Evolutionary conservation across 1,140 invertebrate genomes (phyloP).

Genomic region (Dendroctonus ponderosae): DNA sequence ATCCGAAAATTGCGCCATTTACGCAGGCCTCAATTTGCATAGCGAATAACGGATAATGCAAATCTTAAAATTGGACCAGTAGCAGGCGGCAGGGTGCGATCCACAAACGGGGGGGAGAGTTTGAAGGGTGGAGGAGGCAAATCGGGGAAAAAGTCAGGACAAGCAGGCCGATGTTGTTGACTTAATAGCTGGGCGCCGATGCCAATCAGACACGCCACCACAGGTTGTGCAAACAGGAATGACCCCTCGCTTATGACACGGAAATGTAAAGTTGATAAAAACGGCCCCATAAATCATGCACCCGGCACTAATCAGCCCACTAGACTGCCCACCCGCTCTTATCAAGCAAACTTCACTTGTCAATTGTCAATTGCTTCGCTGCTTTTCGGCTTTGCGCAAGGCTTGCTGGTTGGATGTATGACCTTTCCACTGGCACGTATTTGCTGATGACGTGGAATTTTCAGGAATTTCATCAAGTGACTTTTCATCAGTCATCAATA

Average conservation of each 20-base stretch:
- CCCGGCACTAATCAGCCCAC: too few species aligned
- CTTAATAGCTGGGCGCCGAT: constrained; percentile 11
- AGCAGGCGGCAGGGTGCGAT: constrained; percentile 1
- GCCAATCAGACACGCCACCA: constrained; percentile 10
- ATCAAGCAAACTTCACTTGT: too few species aligned
- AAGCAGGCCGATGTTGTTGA: constrained; percentile 2
- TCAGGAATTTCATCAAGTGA: too few species aligned
- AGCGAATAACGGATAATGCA: constrained; percentile 27
- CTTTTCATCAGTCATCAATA: too few species aligned
- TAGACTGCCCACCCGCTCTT: too few species aligned
- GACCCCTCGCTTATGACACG: background rate
- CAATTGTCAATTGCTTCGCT: too few species aligned
- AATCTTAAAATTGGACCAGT: constrained; percentile 26
- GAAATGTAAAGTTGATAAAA: too few species aligned
- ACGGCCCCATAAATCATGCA: too few species aligned
- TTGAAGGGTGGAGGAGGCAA: background rate
- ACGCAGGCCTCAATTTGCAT: constrained; percentile 19
- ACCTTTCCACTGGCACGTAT: too few species aligned
- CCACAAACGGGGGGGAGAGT: background rate
- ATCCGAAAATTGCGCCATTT: constrained; percentile 29
- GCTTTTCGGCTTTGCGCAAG: too few species aligned
- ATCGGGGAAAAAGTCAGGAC: background rate
- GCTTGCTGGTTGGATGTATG: too few species aligned
- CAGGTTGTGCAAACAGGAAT: constrained; percentile 1
- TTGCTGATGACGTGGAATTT: too few species aligned